Percentiles rank a stretch among this genome's conserved stretches.
These are phyloP conservation scores for Phaethon lepturus DNA, from an alignment of 2,113 vertebrate species.

Conservation along the genomic window DNA sequence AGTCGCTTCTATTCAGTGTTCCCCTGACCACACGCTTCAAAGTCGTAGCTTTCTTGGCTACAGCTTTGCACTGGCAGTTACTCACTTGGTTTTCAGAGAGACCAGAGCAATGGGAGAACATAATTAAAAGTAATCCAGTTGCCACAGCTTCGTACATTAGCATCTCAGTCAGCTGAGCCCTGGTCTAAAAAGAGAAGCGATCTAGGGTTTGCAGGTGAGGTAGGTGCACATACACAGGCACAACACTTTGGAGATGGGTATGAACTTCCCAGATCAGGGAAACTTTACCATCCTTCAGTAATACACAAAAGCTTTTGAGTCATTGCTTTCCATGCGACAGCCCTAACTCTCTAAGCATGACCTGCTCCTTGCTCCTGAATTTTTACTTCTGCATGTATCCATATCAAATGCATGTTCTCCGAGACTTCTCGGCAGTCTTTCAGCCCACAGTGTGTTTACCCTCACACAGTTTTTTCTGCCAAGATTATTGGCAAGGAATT, in stretches of 20 bases:
- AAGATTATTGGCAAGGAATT: background rate
- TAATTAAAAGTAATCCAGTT: background rate
- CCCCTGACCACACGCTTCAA: background rate
- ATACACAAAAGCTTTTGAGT: background rate
- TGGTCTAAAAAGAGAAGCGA: background rate
- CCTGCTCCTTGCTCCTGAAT: background rate
- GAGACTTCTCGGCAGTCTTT: background rate
- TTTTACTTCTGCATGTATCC: background rate
- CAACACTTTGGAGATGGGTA: background rate
- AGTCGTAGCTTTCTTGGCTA: background rate
- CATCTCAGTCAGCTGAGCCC: background rate
- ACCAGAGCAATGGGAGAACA: background rate
- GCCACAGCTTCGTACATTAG: background rate
- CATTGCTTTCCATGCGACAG: background rate
- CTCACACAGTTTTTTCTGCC: background rate
- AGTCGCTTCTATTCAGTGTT: background rate
- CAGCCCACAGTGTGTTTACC: background rate
- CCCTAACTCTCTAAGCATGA: background rate
- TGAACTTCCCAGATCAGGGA: background rate
- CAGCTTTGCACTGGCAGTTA: background rate
- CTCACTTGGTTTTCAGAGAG: background rate
- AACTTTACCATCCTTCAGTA: background rate
- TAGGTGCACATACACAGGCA: too few relatives aligned
- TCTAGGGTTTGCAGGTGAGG: background rate
- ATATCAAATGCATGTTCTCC: background rate